Evolutionary conservation across 1,140 invertebrate genomes (phyloP).

Genomic region (Zeugodacus cucurbitae): DNA sequence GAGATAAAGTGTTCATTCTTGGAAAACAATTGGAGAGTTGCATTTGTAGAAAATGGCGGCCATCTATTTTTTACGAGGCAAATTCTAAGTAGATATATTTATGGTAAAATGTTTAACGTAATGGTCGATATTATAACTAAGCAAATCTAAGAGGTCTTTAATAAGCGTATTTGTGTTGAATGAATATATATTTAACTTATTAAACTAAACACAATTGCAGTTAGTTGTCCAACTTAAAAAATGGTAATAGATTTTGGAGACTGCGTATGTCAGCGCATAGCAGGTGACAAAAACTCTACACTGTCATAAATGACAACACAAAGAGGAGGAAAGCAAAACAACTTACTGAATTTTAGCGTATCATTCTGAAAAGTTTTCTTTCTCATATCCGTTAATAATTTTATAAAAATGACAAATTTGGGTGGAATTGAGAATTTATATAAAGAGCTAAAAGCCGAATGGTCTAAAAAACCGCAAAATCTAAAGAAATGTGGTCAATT

Average conservation of each 20-base stretch:
- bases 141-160: no score
- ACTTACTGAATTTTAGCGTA: conserved; percentile 31
- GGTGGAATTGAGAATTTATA: conserved; percentile 66
- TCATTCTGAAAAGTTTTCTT: conserved; percentile 30
- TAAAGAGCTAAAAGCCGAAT: conserved; percentile 80
- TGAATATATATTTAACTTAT: background rate
- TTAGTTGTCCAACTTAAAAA: background rate
- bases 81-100: background rate
- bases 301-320: background rate
- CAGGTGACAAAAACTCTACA: background rate
- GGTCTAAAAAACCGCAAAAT: conserved; percentile 75
- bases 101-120: background rate
- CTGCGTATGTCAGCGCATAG: background rate
- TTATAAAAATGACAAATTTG: conserved; percentile 24
- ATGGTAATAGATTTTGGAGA: conserved; percentile 14
- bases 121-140: background rate
- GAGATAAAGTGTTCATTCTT: background rate
- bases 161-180: background rate
- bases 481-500: conserved; percentile 79
- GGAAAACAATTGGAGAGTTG: background rate
- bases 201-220: no score
- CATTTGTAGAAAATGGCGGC: conserved; percentile 43
- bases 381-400: background rate
- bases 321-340: background rate
- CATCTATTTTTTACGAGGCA: background rate